Conservation (phyloP, 2,888 invertebrate genomes). For the Mythimna impura region DNA sequence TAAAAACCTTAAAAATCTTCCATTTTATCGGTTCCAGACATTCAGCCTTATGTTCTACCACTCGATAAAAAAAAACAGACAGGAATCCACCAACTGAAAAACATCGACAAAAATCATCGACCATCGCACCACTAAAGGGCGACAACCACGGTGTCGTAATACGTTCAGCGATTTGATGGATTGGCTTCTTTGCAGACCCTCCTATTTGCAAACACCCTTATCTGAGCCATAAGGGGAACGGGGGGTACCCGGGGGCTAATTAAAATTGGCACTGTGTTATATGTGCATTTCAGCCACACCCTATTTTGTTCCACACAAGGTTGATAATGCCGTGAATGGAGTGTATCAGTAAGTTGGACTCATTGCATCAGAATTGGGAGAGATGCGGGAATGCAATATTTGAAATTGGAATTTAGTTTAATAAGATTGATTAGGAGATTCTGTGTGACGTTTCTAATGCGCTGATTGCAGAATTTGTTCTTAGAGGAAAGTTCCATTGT, state of each 20-base stretch:
- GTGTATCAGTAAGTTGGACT: slow-evolving; percentile 12
- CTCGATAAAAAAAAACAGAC: not conserved
- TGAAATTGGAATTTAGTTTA: slow-evolving; percentile 66
- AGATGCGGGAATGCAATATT: slow-evolving; percentile 71
- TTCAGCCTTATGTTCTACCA: not conserved
- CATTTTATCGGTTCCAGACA: no score
- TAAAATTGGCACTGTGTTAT: slow-evolving; percentile 86
- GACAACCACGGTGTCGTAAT: slow-evolving; percentile 88
- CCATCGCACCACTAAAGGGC: slow-evolving; percentile 74
- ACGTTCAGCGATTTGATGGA: slow-evolving; percentile 90
- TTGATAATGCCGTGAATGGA: slow-evolving; percentile 46
- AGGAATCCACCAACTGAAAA: slow-evolving; percentile 10
- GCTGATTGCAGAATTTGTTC: slow-evolving; percentile 38
- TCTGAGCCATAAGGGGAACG: slow-evolving; percentile 74
- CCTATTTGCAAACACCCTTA: slow-evolving; percentile 90
- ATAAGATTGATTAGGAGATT: slow-evolving; percentile 67
- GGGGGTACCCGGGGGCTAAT: slow-evolving; percentile 81
- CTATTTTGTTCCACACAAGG: slow-evolving; percentile 65
- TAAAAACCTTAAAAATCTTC: no score
- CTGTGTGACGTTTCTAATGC: slow-evolving; percentile 48
- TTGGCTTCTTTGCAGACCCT: slow-evolving; percentile 90
- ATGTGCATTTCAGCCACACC: slow-evolving; percentile 52
- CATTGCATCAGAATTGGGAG: slow-evolving; percentile 59
- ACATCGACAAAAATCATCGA: slow-evolving; percentile 54
- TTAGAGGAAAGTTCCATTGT: not conserved